Base-by-base conservation (phyloP, 2,888 invertebrate species). In the Clunio marinus region DNA sequence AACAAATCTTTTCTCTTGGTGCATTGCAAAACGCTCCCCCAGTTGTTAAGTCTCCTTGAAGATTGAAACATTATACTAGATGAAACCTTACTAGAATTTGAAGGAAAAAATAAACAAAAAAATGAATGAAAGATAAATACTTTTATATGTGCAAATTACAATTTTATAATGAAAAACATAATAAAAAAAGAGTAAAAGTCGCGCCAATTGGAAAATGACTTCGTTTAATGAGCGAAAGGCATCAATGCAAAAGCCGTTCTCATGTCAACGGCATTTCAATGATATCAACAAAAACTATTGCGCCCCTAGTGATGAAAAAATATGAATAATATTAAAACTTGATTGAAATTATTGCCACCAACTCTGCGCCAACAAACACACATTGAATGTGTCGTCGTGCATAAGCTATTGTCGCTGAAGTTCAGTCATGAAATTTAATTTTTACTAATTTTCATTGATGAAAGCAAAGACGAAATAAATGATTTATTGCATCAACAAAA, bases 101-200 rank as follows among this genome's bases (percentile, higher is more conserved):
- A 41, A n/a, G n/a, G 32, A 41, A 13, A 15, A 41, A 41, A 15
- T 41, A 41, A 41, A 41, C 41, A 41, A 41, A 41, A 10, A 41
- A 41, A 41, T 41, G 32, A 32, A 32, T 32, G 41, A 41, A 41
- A 41, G 41, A 41, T n/a, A 41, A 41, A 41, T 41, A 41, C 41
- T 41, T 41, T 41, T 41, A 41, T 41, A 41, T 41, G 41, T 41
- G 41, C 41, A 41, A 41, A 41, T 41, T 41, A 41, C 41, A 41
- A 41, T 41, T 41, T 41, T 41, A 41, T 41, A 41, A 41, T 13
- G 41, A 41, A 41, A 41, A 10, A 41, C 10, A 41, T n/a, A n/a
- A n/a, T n/a, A n/a, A n/a, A n/a, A n/a, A n/a, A n/a, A n/a, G n/a
- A n/a, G n/a, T 13, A 41, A 10, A 41, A 41, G 41, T 41, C 15